phyloP scores from a whole-genome alignment of 2,113 vertebrate genomes.

The Pagrus major region DNA sequence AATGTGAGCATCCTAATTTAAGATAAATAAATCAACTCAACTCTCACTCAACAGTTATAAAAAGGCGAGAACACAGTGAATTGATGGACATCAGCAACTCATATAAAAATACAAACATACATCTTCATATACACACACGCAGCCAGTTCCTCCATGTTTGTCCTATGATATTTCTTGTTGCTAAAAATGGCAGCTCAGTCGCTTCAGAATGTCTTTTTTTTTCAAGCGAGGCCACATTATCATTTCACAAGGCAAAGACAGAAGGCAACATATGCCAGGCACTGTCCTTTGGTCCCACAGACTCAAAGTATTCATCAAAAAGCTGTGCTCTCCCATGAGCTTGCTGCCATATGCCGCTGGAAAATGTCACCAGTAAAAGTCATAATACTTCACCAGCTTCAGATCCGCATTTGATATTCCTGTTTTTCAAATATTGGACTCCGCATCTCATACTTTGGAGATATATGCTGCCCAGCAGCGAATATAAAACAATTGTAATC shows the following conservation, averaged over 20 bases:
- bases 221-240: constrained; percentile 88
- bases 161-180: constrained; percentile 33
- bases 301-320: constrained; percentile 97
- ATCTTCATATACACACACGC: constrained; percentile 6
- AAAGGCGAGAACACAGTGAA: background rate
- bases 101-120: background rate
- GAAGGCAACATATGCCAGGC: constrained; percentile 91
- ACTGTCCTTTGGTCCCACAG: constrained; percentile 89
- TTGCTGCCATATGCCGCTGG: constrained; percentile 93
- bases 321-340: constrained; percentile 93
- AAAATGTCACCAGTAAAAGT: constrained; percentile 99
- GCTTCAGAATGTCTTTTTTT: constrained; percentile 82
- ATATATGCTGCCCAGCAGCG: constrained; percentile 88
- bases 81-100: constrained; percentile 7
- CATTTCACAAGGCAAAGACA: constrained; percentile 96
- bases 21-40: too few relatives aligned
- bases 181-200: constrained; percentile 59
- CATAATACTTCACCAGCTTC: constrained; percentile 96
- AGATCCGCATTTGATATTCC: constrained; percentile 95
- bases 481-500: constrained; percentile 90
- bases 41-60: background rate
- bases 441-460: constrained; percentile 88
- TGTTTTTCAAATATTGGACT: constrained; percentile 92
- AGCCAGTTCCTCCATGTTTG: constrained; percentile 8
- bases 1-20: background rate